These are phyloP conservation scores for Ophiodon elongatus DNA, from an alignment of 2,113 vertebrate species.

Conservation along the genomic window DNA sequence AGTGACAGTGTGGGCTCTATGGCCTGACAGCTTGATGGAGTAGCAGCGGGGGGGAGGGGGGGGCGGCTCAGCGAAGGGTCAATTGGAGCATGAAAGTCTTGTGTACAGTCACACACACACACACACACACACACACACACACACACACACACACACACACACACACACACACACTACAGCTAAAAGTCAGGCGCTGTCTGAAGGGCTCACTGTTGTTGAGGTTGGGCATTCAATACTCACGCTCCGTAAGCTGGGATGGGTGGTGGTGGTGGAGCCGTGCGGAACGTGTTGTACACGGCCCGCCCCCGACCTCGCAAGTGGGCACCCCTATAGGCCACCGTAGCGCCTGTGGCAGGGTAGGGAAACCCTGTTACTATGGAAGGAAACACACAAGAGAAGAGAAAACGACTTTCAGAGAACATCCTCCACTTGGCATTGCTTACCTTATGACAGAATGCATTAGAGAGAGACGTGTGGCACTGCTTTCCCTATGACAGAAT, in stretches of 20 bases:
- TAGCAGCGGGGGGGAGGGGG: not conserved
- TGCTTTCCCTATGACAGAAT: conserved; percentile 80
- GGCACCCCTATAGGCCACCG: conserved; percentile 93
- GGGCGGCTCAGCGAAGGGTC: not conserved
- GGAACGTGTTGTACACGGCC: conserved; percentile 94
- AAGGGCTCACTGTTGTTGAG: not conserved
- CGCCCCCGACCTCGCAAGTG: conserved; percentile 94
- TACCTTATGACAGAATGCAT: conserved; percentile 80
- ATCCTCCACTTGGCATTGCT: conserved; percentile 76
- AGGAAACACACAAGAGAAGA: conserved; percentile 50
- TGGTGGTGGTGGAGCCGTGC: conserved; percentile 90
- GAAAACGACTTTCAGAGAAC: conserved; percentile 63
- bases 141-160: no score
- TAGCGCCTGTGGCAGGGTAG: conserved; percentile 92
- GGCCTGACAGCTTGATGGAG: no score
- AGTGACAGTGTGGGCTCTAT: not conserved
- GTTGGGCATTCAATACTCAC: conserved; percentile 86
- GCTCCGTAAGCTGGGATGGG: conserved; percentile 95
- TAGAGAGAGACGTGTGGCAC: conserved; percentile 73
- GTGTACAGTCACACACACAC: not conserved
- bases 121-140: no score
- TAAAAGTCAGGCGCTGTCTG: not conserved
- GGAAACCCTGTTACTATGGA: conserved; percentile 93
- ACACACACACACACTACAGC: not conserved
- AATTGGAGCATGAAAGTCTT: not conserved